Percentiles rank a stretch among this genome's conserved stretches.
phyloP scores from a whole-genome alignment of 1,140 invertebrate genomes.

The Drosophila miranda region DNA sequence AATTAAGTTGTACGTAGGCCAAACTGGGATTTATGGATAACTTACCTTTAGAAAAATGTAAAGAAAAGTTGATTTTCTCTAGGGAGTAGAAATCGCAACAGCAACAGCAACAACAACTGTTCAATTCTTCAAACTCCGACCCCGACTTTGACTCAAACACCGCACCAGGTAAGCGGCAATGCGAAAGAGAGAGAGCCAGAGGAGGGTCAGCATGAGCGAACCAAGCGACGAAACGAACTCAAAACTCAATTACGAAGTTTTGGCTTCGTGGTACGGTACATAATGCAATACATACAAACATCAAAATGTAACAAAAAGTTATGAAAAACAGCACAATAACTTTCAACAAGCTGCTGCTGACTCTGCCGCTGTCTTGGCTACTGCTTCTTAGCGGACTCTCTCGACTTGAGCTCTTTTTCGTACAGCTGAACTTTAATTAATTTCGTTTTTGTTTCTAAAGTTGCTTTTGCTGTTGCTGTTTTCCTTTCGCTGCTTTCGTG shows the following conservation, averaged over 20 bases:
- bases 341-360: constrained; percentile 15
- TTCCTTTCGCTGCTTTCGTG: constrained; percentile 3
- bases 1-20: too few relatives aligned
- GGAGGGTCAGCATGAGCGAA: background rate
- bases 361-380: background rate
- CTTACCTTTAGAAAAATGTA: too few relatives aligned
- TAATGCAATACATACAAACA: constrained; percentile 31
- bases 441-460: constrained; percentile 10
- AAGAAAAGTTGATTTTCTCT: too few relatives aligned
- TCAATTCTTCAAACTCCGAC: background rate
- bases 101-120: too few relatives aligned
- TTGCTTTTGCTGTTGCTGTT: constrained; percentile 8
- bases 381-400: constrained; percentile 26
- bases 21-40: too few relatives aligned
- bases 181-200: constrained; percentile 8
- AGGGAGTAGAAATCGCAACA: too few relatives aligned
- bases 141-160: constrained; percentile 6
- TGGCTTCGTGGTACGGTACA: constrained; percentile 27
- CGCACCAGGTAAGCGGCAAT: constrained; percentile 16
- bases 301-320: constrained; percentile 8
- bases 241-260: constrained; percentile 52
- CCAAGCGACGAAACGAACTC: constrained; percentile 12
- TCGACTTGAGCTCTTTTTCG: constrained; percentile 14
- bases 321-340: constrained; percentile 11
- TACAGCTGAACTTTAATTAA: constrained; percentile 25